These are phyloP conservation scores for Leptopilina clavipes DNA, from an alignment of 1,140 invertebrate genomes.

Conservation along the genomic window DNA sequence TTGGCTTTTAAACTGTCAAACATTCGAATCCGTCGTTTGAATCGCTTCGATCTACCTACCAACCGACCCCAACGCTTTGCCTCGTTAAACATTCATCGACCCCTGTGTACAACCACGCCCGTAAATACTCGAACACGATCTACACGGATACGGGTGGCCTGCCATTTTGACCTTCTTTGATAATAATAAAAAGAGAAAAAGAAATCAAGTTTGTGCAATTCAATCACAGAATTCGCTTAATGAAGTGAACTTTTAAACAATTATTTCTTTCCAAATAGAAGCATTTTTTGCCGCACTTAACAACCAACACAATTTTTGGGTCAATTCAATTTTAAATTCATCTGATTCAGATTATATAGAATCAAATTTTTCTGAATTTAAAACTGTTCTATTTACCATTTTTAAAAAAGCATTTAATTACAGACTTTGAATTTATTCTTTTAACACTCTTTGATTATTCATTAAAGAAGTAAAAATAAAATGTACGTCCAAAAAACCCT, in stretches of 20 bases:
- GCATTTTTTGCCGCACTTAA: too few species aligned
- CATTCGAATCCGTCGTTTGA: slow-evolving; percentile 71
- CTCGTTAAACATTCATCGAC: slow-evolving; percentile 71
- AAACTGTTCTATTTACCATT: too few species aligned
- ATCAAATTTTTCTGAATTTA: too few species aligned
- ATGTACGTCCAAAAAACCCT: neutral
- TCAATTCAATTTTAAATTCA: too few species aligned
- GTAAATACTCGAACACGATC: slow-evolving; percentile 70
- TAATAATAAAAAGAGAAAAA: slow-evolving; percentile 48
- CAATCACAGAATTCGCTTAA: neutral
- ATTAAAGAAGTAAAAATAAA: neutral
- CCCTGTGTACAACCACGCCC: slow-evolving; percentile 69
- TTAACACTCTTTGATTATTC: too few species aligned
- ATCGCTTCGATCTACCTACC: slow-evolving; percentile 65
- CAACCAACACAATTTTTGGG: too few species aligned
- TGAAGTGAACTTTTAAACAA: too few species aligned
- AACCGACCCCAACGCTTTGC: slow-evolving; percentile 52
- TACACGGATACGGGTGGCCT: slow-evolving; percentile 53
- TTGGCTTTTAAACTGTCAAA: slow-evolving; percentile 76
- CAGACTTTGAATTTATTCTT: too few species aligned
- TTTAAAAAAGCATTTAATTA: too few species aligned
- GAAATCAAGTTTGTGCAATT: neutral
- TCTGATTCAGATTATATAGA: too few species aligned
- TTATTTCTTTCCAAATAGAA: too few species aligned
- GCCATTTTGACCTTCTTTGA: slow-evolving; percentile 55